A percentile compares a stretch with the other conserved stretches of the same genome.
These are phyloP conservation scores for Clarias fuscus DNA, from an alignment of 2,797 vertebrate species.

Conservation along the genomic window DNA sequence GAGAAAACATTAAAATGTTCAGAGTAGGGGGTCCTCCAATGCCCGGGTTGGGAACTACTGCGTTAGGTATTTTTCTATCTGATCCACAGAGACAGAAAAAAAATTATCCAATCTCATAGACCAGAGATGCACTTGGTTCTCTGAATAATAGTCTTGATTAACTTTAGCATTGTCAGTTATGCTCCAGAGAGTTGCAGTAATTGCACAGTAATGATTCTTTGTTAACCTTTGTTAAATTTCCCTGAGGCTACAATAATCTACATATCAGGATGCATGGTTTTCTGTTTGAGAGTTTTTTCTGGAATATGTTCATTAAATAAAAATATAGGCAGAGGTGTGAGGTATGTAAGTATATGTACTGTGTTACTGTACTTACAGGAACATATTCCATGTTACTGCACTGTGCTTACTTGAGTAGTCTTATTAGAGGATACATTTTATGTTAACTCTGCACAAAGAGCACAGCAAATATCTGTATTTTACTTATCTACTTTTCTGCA, in stretches of 20 bases:
- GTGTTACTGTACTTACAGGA: too few species aligned
- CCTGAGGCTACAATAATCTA: slow-evolving; percentile 6
- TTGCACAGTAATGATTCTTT: slow-evolving; percentile 11
- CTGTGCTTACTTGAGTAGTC: too few species aligned
- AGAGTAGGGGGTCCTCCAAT: too few species aligned
- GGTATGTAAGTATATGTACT: too few species aligned
- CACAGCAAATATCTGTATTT: too few species aligned
- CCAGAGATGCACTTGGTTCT: neutral
- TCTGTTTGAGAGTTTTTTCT: neutral
- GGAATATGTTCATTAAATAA: neutral
- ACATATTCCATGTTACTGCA: too few species aligned
- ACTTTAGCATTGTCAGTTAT: slow-evolving; percentile 10
- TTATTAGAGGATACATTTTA: too few species aligned
- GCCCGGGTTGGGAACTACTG: too few species aligned
- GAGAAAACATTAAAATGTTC: too few species aligned
- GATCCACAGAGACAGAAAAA: neutral
- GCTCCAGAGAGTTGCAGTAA: slow-evolving; percentile 3
- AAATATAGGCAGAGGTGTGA: neutral
- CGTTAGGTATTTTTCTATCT: neutral
- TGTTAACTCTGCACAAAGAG: too few species aligned
- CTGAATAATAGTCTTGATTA: slow-evolving; percentile 20
- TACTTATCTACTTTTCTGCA: too few species aligned
- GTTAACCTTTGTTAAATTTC: slow-evolving; percentile 12
- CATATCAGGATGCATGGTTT: neutral
- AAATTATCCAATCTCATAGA: neutral